Percentiles rank a stretch among this genome's conserved stretches.
These are phyloP conservation scores for Zaprionus lachaisei DNA, from an alignment of 1,140 invertebrate species.

Conservation along the genomic window DNA sequence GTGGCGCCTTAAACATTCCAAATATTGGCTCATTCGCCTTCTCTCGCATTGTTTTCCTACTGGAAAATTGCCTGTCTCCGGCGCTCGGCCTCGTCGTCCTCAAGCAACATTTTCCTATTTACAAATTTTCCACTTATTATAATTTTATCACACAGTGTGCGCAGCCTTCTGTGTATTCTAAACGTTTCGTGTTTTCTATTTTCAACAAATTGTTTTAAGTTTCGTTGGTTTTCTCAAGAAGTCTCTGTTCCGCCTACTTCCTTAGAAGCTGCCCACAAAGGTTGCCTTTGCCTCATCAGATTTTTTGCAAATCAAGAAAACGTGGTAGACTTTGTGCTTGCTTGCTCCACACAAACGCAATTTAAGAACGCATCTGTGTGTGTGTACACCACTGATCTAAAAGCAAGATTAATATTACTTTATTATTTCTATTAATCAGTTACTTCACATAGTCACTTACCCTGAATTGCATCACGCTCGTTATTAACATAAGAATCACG, in stretches of 20 bases:
- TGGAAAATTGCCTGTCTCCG: background rate
- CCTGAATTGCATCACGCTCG: background rate
- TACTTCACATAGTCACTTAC: background rate
- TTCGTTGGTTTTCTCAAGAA: background rate
- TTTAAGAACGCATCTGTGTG: too few relatives aligned
- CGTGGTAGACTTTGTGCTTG: too few relatives aligned
- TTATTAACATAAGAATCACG: too few relatives aligned
- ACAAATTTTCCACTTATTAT: slow-evolving; percentile 6
- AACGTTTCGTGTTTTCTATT: background rate
- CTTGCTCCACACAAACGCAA: too few relatives aligned
- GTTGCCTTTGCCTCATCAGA: too few relatives aligned
- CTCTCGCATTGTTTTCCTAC: slow-evolving; percentile 8
- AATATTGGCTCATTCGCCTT: slow-evolving; percentile 29
- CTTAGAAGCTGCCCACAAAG: background rate
- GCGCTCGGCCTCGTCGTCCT: background rate
- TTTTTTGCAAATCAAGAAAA: too few relatives aligned
- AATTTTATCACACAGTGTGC: background rate
- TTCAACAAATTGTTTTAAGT: background rate
- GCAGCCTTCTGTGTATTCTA: background rate
- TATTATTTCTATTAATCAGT: background rate
- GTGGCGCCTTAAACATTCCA: slow-evolving; percentile 31
- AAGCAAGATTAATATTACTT: background rate
- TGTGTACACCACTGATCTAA: too few relatives aligned
- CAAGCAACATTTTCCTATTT: background rate
- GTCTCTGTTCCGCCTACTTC: background rate